Percentiles rank a stretch among this genome's conserved stretches.
Evolutionary conservation across 2,888 invertebrate genomes (phyloP).

Genomic region (Hirudinaria manillensis): DNA sequence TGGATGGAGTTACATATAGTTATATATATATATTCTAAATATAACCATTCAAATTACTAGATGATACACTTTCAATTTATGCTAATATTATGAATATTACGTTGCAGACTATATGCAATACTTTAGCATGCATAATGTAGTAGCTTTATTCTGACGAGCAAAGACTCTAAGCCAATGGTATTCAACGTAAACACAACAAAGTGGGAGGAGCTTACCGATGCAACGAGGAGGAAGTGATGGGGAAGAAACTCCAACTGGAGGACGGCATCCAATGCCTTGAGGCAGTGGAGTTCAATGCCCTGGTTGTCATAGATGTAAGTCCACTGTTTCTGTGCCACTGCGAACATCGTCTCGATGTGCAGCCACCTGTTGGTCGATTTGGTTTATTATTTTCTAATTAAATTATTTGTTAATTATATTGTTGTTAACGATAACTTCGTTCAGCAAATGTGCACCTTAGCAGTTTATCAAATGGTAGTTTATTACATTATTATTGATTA

Average conservation of each 20-base stretch:
- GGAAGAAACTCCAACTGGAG: constrained; percentile 86
- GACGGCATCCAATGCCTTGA: constrained; percentile 75
- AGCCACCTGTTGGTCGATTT: constrained; percentile 49
- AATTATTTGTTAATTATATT: background rate
- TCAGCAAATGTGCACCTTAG: background rate
- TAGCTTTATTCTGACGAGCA: too few relatives aligned
- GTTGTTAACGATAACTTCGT: background rate
- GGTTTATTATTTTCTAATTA: background rate
- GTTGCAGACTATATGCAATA: too few relatives aligned
- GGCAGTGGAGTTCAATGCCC: constrained; percentile 91
- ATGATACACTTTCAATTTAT: too few relatives aligned
- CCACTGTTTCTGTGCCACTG: constrained; percentile 93
- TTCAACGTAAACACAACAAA: background rate
- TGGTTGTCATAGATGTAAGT: constrained; percentile 92
- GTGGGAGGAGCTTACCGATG: constrained; percentile 62
- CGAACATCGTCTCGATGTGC: constrained; percentile 93
- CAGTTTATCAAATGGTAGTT: too few relatives aligned
- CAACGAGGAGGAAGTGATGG: constrained; percentile 87
- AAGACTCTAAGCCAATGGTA: background rate
- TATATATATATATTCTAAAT: too few relatives aligned
- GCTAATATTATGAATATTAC: too few relatives aligned
- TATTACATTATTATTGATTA: too few relatives aligned
- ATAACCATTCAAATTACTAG: too few relatives aligned
- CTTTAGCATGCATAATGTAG: too few relatives aligned
- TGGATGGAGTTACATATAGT: too few relatives aligned